Evolutionary conservation across 1,140 invertebrate genomes (phyloP).

Genomic region (Musca domestica): DNA sequence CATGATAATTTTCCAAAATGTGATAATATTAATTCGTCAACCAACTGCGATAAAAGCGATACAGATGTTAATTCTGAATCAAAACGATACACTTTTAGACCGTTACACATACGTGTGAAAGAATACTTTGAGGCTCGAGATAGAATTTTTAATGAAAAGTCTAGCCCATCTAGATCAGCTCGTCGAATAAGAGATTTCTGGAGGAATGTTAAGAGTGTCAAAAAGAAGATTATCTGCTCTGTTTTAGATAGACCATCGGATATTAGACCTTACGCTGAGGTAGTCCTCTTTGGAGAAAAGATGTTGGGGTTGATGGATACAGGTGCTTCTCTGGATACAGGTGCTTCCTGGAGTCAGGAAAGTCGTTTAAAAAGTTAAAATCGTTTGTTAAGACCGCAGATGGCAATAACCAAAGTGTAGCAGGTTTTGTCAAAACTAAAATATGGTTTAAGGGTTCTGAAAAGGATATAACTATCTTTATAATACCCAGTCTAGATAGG

Average conservation of each 20-base stretch:
- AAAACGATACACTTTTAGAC: not conserved
- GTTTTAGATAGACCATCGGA: not conserved
- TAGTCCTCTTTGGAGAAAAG: not conserved
- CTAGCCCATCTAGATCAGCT: not conserved
- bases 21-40: too few species aligned
- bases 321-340: too few species aligned
- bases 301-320: too few species aligned
- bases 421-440: slow-evolving; percentile 16
- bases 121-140: not conserved
- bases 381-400: too few species aligned
- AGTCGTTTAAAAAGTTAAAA: too few species aligned
- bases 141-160: not conserved
- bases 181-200: not conserved
- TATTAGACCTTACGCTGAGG: slow-evolving; percentile 17
- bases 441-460: too few species aligned
- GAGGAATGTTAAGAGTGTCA: not conserved
- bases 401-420: too few species aligned
- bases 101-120: not conserved
- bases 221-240: not conserved
- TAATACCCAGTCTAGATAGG: slow-evolving; percentile 17
- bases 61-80: too few species aligned
- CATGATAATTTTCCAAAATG: too few species aligned
- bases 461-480: slow-evolving; percentile 21
- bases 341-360: too few species aligned
- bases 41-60: too few species aligned